Evolutionary conservation across 2,888 invertebrate genomes (phyloP), one percentile per base, ranked within the genome.

Genomic region (Aphodius granarius): DNA sequence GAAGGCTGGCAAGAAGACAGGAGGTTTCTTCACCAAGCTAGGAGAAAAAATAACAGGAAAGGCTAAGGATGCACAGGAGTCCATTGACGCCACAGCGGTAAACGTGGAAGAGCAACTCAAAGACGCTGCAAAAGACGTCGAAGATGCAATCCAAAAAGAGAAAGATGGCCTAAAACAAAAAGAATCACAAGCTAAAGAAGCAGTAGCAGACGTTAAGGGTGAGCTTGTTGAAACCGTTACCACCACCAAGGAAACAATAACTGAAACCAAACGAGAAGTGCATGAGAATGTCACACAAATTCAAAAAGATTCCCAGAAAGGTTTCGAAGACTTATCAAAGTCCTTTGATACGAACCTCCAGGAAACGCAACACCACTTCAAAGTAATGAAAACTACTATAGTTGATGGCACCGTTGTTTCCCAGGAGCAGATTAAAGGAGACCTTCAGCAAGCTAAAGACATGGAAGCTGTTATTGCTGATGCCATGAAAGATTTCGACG

Each of bases 1-100:
- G 63, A 76, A 77, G 73, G 66, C 77, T n/a, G 72, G 74, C 16
- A 75, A 72, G 5, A 79, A 80, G 63, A 78, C 78, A 21, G 80
- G 79, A 65, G 77, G 76, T 43, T 80, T 79, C 43, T 76, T 80
- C 66, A 76, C 74, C 6, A 77, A 75, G 21, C 19, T 80, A 5
- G 79, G 80, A 2, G 77, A 76, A 0, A 79, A 79, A 73, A 76
- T 79, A 21, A 75, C 23, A 22, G 78, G 73, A n/a, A 76, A 73
- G 19, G 16, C 79, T 15, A 76, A 76, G 71, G 78, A 78, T 9
- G 22, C 20, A 22, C 65, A 73, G 16, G 63, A 75, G 19, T 15
- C 68, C 3, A 21, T 63, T 20, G 73, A 66, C 9, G 18, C 64
- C 13, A 66, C 22, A n/a, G 20, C 63, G 43, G 43, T 17, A 16